Percentiles rank a stretch among this genome's conserved stretches.
Conservation (phyloP, 1,140 invertebrate species). For the Drosophila takahashii region DNA sequence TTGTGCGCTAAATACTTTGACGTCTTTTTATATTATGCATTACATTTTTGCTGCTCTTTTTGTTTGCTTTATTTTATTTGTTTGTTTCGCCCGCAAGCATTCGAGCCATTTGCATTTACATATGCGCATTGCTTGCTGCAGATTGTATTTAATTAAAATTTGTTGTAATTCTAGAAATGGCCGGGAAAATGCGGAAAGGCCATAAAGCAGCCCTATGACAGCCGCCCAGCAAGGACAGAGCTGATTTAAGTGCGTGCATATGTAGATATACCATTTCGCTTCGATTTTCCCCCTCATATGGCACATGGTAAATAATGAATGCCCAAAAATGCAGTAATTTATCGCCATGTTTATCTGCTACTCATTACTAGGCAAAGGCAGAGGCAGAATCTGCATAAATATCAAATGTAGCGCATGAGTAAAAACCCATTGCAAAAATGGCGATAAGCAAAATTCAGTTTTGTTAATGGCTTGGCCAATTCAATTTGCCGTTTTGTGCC, state of each 20-base stretch:
- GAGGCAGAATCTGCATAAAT: constrained; percentile 70
- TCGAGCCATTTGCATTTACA: constrained; percentile 69
- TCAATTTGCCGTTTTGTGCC: constrained; percentile 26
- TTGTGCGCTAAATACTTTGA: constrained; percentile 64
- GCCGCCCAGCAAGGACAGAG: constrained; percentile 14
- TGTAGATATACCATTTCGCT: constrained; percentile 37
- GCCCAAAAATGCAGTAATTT: constrained; percentile 74
- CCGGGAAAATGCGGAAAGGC: constrained; percentile 40
- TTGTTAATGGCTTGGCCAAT: constrained; percentile 49
- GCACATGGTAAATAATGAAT: constrained; percentile 62
- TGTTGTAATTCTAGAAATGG: constrained; percentile 64
- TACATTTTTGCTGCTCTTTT: constrained; percentile 12
- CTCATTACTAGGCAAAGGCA: constrained; percentile 51
- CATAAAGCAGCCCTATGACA: constrained; percentile 55
- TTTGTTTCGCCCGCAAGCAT: constrained; percentile 20
- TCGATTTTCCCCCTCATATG: constrained; percentile 8
- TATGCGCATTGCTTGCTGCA: constrained; percentile 69
- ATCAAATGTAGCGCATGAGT: constrained; percentile 38
- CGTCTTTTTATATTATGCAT: constrained; percentile 34
- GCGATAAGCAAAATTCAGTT: constrained; percentile 61
- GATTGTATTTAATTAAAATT: constrained; percentile 76
- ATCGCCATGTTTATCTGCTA: constrained; percentile 74
- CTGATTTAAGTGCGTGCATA: constrained; percentile 31
- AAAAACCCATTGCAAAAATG: constrained; percentile 42
- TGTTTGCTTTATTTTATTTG: constrained; percentile 12